Evolutionary conservation across 2,888 invertebrate species (phyloP), one percentile per base, ranked within the genome.

Genomic region (Adineta ricciae): DNA sequence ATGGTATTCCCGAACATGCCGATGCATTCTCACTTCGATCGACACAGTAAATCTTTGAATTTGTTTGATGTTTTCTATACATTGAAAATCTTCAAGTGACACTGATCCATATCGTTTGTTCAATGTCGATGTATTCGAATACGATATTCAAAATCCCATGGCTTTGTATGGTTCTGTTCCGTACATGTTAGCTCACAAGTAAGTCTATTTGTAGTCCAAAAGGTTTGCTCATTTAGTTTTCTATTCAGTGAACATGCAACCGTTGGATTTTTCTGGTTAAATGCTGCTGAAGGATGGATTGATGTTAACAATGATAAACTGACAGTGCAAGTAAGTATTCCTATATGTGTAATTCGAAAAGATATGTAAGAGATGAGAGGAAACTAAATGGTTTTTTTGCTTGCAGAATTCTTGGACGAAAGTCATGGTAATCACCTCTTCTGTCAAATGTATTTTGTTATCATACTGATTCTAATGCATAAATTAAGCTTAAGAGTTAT

Each of bases 51-150:
- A 88, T 8, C 5, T 46, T 49, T 32, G 16, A 9, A 50, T 32
- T 5, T 83, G 46, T n/a, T n/a, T 86, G 24, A 3, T 32, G 24
- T 24, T 27, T 38, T 32, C 24, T 27, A 19, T 78, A 27, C 87
- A 82, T 85, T 7, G 88, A 89, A 38, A 87, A 86, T 78, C 36
- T 86, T 32, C 41, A 88, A 93, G 93, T 87, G 88, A 93, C 7
- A 93, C 93, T 1, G 97, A 98, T 88, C 98, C 98, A 0, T 98
- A 97, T 91, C 93, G 98, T 0, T 91, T 99, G n/a, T 99, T 95
- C 91, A 99, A 99, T 91, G 91, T 99, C 89, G 99, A 99, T 91
- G 98, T 99, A 19, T 99, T 99, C 90, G 98, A 99, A 90, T 99
- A 97, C 90, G 96, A 99, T 88, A 89, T 97, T 21, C 94, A 97